These are phyloP conservation scores for Parotocinclus haroldoi DNA, from an alignment of 2,797 vertebrate species.

Conservation along the genomic window DNA sequence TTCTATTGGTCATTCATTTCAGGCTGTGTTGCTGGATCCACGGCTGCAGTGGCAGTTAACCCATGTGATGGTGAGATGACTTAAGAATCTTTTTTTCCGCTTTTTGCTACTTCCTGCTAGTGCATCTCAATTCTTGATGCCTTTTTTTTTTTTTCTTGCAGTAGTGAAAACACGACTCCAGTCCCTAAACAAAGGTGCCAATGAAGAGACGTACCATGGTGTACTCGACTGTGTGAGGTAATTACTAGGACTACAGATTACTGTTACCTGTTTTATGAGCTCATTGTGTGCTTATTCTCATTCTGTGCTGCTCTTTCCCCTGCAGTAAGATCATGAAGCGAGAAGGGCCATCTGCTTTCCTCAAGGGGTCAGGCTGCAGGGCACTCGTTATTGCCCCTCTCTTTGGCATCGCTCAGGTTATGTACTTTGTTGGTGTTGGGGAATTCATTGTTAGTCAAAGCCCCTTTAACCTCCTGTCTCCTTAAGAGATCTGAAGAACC, in stretches of 20 bases:
- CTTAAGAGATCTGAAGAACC: slow-evolving; percentile 35
- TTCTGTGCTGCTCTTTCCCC: slow-evolving; percentile 10
- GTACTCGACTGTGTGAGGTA: slow-evolving; percentile 75
- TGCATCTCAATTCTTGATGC: neutral
- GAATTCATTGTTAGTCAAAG: slow-evolving; percentile 76
- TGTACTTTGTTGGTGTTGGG: slow-evolving; percentile 79
- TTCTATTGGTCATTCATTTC: slow-evolving; percentile 80
- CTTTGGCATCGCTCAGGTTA: slow-evolving; percentile 82
- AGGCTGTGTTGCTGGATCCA: slow-evolving; percentile 75
- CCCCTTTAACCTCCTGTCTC: slow-evolving; percentile 58
- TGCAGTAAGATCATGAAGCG: slow-evolving; percentile 75
- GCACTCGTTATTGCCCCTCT: slow-evolving; percentile 82
- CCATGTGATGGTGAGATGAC: slow-evolving; percentile 76
- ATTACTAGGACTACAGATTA: slow-evolving; percentile 3
- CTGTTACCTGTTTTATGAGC: neutral
- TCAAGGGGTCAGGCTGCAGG: slow-evolving; percentile 79
- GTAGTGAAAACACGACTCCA: slow-evolving; percentile 83
- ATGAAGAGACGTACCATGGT: slow-evolving; percentile 75
- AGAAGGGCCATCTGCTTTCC: slow-evolving; percentile 77
- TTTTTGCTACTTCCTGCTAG: neutral
- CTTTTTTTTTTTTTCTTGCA: slow-evolving; percentile 41
- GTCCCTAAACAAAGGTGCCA: slow-evolving; percentile 75
- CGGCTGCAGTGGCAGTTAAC: slow-evolving; percentile 77
- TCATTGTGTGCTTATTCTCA: neutral
- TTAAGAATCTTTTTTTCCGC: neutral